phyloP scores from a whole-genome alignment of 2,888 invertebrate genomes.

The Entomobrya proxima region DNA sequence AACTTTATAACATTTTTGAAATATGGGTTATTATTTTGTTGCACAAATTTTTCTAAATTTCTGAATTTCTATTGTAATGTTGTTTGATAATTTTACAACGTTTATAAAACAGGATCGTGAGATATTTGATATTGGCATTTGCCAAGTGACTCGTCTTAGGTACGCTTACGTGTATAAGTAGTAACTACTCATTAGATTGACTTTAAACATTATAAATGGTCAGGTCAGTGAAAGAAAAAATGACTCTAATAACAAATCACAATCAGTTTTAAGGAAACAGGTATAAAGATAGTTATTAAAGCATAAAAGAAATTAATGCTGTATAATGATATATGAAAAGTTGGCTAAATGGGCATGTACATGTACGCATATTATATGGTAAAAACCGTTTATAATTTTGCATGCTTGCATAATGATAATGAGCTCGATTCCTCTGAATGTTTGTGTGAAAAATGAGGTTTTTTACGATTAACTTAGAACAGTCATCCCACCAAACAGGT shows the following conservation, averaged over 20 bases:
- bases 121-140: too few relatives aligned
- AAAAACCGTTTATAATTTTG: slow-evolving; percentile 54
- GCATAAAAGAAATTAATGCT: slow-evolving; percentile 6
- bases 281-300: slow-evolving; percentile 18
- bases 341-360: background rate
- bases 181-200: too few relatives aligned
- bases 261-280: background rate
- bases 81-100: too few relatives aligned
- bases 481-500: background rate
- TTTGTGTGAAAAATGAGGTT: slow-evolving; percentile 52
- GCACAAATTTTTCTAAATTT: too few relatives aligned
- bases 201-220: too few relatives aligned
- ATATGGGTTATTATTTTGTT: background rate
- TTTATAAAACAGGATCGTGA: too few relatives aligned
- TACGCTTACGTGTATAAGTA: too few relatives aligned
- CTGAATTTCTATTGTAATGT: too few relatives aligned
- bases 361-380: background rate
- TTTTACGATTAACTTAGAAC: slow-evolving; percentile 24
- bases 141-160: too few relatives aligned
- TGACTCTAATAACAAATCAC: background rate
- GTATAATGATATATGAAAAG: background rate
- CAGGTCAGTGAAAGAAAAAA: background rate
- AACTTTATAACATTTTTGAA: background rate
- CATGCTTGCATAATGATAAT: slow-evolving; percentile 50
- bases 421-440: slow-evolving; percentile 20